These are phyloP conservation scores for Euclidia mi DNA, from an alignment of 2,888 invertebrate genomes.

Conservation along the genomic window DNA sequence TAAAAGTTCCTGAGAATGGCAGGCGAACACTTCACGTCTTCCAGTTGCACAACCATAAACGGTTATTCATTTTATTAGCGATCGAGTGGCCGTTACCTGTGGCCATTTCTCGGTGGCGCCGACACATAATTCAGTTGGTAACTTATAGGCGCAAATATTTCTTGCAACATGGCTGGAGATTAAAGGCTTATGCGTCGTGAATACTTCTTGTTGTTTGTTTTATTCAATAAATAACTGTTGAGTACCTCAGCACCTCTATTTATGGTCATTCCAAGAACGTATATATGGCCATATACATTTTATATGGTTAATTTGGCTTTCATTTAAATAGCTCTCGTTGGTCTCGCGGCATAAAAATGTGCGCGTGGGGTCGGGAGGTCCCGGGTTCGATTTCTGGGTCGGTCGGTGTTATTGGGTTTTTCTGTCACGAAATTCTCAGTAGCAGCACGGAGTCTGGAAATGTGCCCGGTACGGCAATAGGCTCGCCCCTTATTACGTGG, in stretches of 20 bases:
- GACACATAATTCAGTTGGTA: conserved; percentile 15
- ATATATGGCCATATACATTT: too few relatives aligned
- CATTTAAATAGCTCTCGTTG: too few relatives aligned
- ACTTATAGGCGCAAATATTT: conserved; percentile 34
- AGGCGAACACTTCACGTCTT: conserved; percentile 47
- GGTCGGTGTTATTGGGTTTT: too few relatives aligned
- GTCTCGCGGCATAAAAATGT: too few relatives aligned
- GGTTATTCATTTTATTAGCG: conserved; percentile 67
- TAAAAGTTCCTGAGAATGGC: conserved; percentile 54
- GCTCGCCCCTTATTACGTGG: too few relatives aligned
- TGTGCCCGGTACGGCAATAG: too few relatives aligned
- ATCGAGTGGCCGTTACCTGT: conserved; percentile 61
- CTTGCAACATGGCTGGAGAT: conserved; percentile 10
- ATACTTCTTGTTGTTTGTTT: conserved; percentile 1
- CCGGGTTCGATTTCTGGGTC: too few relatives aligned
- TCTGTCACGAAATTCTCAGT: too few relatives aligned
- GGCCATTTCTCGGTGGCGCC: conserved; percentile 54
- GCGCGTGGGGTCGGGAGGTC: too few relatives aligned
- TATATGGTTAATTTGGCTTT: too few relatives aligned
- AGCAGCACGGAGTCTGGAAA: too few relatives aligned
- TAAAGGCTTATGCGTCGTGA: conserved; percentile 2
- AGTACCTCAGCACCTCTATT: neutral
- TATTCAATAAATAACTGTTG: neutral
- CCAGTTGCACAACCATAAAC: conserved; percentile 56
- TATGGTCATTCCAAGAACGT: neutral